Conservation (phyloP, 2,888 invertebrate genomes). For the Tanypteryx hageni region DNA sequence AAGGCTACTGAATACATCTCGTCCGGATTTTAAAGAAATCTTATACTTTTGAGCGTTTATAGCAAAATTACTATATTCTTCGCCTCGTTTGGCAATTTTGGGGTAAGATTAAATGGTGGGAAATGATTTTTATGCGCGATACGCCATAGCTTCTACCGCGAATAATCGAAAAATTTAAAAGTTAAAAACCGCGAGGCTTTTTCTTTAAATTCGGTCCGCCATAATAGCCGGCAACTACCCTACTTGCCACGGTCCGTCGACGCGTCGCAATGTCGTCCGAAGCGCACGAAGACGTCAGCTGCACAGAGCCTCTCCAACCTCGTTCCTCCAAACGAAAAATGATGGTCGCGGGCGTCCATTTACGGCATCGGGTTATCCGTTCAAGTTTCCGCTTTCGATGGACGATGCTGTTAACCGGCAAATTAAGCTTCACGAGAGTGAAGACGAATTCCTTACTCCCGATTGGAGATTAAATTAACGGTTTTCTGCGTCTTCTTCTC, state of each 20-base stretch:
- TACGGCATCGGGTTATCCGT: neutral
- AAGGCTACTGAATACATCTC: too few relatives aligned
- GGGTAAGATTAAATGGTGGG: too few relatives aligned
- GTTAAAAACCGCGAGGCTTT: too few relatives aligned
- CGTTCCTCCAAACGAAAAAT: neutral
- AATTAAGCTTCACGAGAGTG: neutral
- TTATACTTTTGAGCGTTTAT: too few relatives aligned
- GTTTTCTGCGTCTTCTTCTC: neutral
- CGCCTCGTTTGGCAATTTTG: too few relatives aligned
- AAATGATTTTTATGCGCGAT: too few relatives aligned
- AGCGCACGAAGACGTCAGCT: neutral
- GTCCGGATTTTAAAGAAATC: too few relatives aligned
- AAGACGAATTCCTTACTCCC: neutral
- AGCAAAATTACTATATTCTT: too few relatives aligned
- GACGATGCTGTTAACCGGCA: neutral
- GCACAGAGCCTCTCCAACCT: neutral
- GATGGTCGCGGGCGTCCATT: neutral
- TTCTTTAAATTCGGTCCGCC: neutral
- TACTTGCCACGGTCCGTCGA: neutral
- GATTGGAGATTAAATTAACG: neutral
- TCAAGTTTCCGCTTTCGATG: constrained; percentile 6
- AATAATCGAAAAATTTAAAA: too few relatives aligned
- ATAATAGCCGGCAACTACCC: neutral
- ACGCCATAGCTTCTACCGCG: too few relatives aligned
- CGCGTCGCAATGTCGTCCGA: neutral